Percentiles rank a stretch among this genome's conserved stretches.
Evolutionary conservation across 2,797 vertebrate species (phyloP).

Genomic region (Rhynchotus rufescens): DNA sequence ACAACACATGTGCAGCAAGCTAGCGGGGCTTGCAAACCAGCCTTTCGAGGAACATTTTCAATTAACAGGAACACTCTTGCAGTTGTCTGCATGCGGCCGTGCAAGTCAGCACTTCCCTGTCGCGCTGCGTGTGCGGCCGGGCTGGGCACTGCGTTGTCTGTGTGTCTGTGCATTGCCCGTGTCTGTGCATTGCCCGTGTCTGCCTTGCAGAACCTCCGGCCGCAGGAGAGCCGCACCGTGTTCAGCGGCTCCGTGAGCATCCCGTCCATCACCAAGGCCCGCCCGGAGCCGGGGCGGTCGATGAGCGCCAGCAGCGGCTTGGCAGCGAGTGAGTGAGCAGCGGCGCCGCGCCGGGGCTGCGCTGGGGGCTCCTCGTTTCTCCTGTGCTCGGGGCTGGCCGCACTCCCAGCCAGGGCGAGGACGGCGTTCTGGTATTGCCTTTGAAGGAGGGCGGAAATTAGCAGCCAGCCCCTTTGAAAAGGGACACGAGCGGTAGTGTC

Average conservation of each 20-base stretch:
- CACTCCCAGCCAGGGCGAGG: neutral
- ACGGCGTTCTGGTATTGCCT: neutral
- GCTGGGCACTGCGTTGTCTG: too few relatives aligned
- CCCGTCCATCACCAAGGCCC: conserved; percentile 94
- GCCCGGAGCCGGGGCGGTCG: conserved; percentile 93
- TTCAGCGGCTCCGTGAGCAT: conserved; percentile 98
- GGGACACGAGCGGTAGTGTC: neutral
- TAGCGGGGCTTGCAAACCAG: neutral
- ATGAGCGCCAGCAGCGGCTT: conserved; percentile 98
- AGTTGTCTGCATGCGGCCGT: conserved; percentile 63
- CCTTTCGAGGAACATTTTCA: neutral
- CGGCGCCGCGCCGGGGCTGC: too few relatives aligned
- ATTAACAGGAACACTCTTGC: neutral
- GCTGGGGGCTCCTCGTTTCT: too few relatives aligned
- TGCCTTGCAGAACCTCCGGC: conserved; percentile 88
- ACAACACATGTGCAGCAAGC: neutral
- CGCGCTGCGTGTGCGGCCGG: neutral
- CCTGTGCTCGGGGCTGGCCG: neutral
- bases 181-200: neutral
- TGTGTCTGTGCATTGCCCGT: too few relatives aligned
- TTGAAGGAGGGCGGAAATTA: neutral
- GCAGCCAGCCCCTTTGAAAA: neutral
- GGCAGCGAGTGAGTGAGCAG: conserved; percentile 89
- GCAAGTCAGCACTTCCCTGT: conserved; percentile 64
- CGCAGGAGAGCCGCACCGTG: conserved; percentile 92